Evolutionary conservation across 2,888 invertebrate genomes (phyloP), one percentile per base, ranked within the genome.

Genomic region (Molorchus minor): DNA sequence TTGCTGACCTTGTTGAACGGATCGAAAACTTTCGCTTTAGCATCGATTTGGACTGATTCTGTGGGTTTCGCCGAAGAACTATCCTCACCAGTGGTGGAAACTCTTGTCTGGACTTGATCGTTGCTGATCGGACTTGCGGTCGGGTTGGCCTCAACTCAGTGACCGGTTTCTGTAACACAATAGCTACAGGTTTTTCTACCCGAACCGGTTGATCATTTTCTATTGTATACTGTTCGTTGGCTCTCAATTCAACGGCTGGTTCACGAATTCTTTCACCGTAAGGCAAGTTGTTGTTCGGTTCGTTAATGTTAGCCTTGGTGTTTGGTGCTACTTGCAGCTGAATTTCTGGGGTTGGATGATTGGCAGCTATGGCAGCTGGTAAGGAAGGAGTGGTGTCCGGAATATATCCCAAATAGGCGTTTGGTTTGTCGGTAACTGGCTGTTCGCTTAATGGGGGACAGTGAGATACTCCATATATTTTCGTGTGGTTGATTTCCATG

Each of bases 401-500:
- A 3, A 78, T 69, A 51, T 77, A 78, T 20, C 79, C 80, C 33
- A 79, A 65, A 67, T 75, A 80, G 5, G 71, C 76, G 45, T 75
- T 79, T 3, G 78, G 79, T 67, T 77, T 77, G 3, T 71, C 70
- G 1, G 80, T 79, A 12, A 76, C 73, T 0, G 80, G 79, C 67
- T 79, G 78, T 67, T 80, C 79, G 53, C 74, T 77, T 12, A 79
- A 57, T 0, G 79, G 78, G 1, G 76, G 75, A 62, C 80, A 80
- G 64, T 70, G 86, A 0, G 88, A 85, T 8, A 85, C 84, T 7
- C 91, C 91, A 61, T 87, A 87, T 46, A 92, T 84, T 59, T 89
- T 87, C 1, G 91, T 89, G 73, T 91, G 89, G 74, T 90, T 84
- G 25, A 85, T 87, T 74, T 89, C 88, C 81, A 92, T 84, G 55